Conservation (phyloP, 2,113 vertebrate genomes). For the Petrocephalus microphthalmus region DNA sequence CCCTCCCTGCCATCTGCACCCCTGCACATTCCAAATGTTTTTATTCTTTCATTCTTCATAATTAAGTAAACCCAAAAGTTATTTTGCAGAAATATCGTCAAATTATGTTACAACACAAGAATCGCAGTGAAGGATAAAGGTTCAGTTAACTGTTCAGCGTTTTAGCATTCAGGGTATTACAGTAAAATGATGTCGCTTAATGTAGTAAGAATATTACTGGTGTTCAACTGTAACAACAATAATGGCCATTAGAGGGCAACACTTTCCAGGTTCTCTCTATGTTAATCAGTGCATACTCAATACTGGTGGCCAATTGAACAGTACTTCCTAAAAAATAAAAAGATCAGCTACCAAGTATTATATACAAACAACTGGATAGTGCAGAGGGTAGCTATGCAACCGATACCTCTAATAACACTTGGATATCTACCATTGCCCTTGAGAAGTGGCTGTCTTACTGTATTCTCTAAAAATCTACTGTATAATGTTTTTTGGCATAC, state of each 20-base stretch:
- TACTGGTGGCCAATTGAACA: background rate
- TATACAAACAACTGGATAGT: background rate
- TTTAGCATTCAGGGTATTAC: background rate
- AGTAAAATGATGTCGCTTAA: background rate
- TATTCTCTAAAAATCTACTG: background rate
- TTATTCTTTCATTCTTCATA: background rate
- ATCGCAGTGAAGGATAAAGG: background rate
- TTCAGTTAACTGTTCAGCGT: background rate
- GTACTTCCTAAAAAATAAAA: background rate
- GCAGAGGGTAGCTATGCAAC: background rate
- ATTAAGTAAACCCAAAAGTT: background rate
- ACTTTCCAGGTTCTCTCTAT: background rate
- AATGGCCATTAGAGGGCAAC: background rate
- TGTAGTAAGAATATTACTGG: background rate
- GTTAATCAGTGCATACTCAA: background rate
- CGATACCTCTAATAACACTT: background rate
- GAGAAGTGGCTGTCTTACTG: background rate
- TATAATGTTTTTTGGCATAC: background rate
- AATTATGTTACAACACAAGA: background rate
- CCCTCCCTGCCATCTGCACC: too few relatives aligned
- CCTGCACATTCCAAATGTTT: too few relatives aligned
- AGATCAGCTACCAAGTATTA: background rate
- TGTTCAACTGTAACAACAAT: background rate
- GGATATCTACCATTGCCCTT: background rate
- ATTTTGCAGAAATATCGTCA: background rate